Percentiles rank a stretch among this genome's conserved stretches.
Evolutionary conservation across 2,797 vertebrate genomes (phyloP).

Genomic region (Prunella strophiata): DNA sequence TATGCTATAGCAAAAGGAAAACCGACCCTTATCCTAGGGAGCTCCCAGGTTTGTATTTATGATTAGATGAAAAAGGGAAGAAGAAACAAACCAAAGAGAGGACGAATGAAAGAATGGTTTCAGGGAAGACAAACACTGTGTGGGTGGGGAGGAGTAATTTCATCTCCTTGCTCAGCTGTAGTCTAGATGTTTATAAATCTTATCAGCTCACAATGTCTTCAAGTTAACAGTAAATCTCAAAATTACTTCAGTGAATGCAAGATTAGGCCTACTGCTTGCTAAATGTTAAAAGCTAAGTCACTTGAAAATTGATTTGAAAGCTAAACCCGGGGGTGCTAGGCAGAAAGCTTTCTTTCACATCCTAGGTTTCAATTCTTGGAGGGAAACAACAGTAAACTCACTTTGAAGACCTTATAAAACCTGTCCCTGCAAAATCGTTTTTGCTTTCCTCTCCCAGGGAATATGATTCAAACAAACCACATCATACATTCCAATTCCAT

Average conservation of each 20-base stretch:
- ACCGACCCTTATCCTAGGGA: not conserved
- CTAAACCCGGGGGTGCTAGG: not conserved
- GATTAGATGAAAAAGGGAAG: not conserved
- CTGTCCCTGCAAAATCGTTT: not conserved
- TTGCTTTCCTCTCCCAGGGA: conserved; percentile 40
- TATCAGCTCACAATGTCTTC: not conserved
- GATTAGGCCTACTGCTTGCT: not conserved
- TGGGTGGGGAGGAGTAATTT: not conserved
- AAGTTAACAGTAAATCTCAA: not conserved
- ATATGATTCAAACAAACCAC: conserved; percentile 34
- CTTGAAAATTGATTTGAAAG: not conserved
- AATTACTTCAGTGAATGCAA: not conserved
- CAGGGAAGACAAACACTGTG: not conserved
- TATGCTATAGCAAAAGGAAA: not conserved
- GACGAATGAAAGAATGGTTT: conserved; percentile 29
- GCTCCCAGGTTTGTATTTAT: not conserved
- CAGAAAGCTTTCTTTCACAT: not conserved
- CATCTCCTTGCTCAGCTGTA: not conserved
- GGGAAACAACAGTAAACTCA: conserved; percentile 1
- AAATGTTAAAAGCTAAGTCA: not conserved
- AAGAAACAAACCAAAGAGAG: conserved; percentile 11
- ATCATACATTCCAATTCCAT: not conserved
- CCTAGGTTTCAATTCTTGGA: not conserved
- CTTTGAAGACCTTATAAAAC: conserved; percentile 31
- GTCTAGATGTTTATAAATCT: not conserved